Evolutionary conservation across 2,888 invertebrate species (phyloP), one percentile per base, ranked within the genome.

Genomic region (Zeuzera pyrina): DNA sequence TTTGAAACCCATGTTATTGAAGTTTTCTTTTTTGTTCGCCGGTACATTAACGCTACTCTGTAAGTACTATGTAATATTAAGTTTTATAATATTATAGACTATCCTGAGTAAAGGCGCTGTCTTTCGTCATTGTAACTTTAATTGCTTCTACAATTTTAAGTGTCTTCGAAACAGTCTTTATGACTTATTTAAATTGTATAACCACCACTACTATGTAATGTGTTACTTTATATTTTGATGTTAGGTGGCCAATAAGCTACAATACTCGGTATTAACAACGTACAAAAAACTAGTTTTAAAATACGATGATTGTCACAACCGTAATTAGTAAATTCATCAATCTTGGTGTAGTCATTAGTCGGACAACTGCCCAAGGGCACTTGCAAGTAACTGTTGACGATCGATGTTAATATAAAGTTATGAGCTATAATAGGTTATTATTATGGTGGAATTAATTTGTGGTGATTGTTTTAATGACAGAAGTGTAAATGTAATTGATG

Each of bases 391-490:
- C 71, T 65, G 72, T 68, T 71, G 74, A 74, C 69, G 64, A 71
- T 71, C 66, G 56, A 51, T 51, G 54, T 61, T 69, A 66, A 70
- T 72, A 71, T 63, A 58, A 62, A 67, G 57, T 67, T 70, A 66
- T 66, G 64, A 60, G 50, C 52, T 39, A 48, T 74, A 74, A 73
- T 71, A 70, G 64, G 50, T 69, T 73, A 77, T 78, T 78, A 74
- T 69, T 63, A 61, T 47, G 61, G 49, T 49, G 51, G 64, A 67
- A 72, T 78, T 76, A 72, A 72, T 71, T 67, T 43, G 47, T 48
- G 60, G 65, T 76, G 72, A 78, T 79, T 79, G 77, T 79, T 78
- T 78, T 76, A 76, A 69, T 69, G 73, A 73, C 74, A 69, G 65
- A 52, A 30, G 32, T 37, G 43, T 76, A 76, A 78, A 78, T 72